Conservation (phyloP, 2,113 vertebrate genomes). For the Calidris pygmaea region DNA sequence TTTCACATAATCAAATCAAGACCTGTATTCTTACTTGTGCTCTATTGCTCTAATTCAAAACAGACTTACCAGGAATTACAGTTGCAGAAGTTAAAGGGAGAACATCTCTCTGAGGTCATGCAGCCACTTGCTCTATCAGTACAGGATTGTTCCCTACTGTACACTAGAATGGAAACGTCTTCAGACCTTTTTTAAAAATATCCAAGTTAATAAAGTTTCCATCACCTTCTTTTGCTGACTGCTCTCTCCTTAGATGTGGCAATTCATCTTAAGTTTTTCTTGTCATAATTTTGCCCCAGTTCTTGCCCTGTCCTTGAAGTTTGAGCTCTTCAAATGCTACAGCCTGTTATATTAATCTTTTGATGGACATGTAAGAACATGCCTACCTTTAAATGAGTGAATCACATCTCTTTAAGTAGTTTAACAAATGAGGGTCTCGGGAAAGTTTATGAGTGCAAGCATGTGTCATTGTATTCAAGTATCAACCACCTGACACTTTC, state of each 20-base stretch:
- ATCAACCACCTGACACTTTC: not conserved
- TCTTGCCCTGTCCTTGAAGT: not conserved
- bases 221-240: not conserved
- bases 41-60: constrained; percentile 41
- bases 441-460: not conserved
- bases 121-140: not conserved
- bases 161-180: not conserved
- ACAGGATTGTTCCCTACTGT: not conserved
- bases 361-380: not conserved
- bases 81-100: constrained; percentile 2
- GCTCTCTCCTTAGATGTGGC: not conserved
- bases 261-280: not conserved
- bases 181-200: not conserved
- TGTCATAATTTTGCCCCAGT: not conserved
- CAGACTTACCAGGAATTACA: constrained; percentile 29
- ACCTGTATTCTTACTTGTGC: not conserved
- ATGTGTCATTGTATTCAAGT: not conserved
- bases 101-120: not conserved
- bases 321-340: not conserved
- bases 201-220: not conserved
- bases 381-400: not conserved
- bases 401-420: not conserved
- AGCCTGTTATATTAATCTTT: not conserved
- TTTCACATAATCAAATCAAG: constrained; percentile 54
- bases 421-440: not conserved